Evolutionary conservation across 2,888 invertebrate species (phyloP).

Genomic region (Buathra laborator): DNA sequence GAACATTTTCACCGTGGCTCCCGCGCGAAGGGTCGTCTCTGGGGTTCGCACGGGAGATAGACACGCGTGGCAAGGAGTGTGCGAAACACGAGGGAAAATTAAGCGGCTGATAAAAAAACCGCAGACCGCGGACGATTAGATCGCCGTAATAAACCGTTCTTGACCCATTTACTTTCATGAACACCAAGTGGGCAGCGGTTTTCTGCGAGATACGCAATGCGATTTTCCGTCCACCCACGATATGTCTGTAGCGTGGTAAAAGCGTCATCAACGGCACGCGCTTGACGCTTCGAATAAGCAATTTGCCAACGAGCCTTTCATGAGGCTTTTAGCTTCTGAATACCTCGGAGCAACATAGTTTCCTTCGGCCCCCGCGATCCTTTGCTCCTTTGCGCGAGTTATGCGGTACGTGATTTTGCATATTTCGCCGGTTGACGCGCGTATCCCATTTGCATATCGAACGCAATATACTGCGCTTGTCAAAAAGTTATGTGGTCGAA

Average conservation of each 20-base stretch:
- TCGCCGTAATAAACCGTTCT: conserved; percentile 74
- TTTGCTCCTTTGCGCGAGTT: conserved; percentile 3
- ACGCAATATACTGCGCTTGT: conserved; percentile 44
- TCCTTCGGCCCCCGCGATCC: not conserved
- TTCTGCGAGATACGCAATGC: conserved; percentile 48
- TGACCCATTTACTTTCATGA: conserved; percentile 80
- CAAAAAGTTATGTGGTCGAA: conserved; percentile 54
- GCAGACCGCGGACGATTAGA: conserved; percentile 64
- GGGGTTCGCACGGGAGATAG: not conserved
- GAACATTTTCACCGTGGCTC: conserved; percentile 1
- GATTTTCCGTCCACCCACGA: conserved; percentile 50
- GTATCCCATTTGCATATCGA: conserved; percentile 53
- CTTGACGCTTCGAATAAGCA: conserved; percentile 21
- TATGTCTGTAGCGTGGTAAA: conserved; percentile 19
- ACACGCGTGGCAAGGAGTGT: not conserved
- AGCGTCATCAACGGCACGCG: conserved; percentile 16
- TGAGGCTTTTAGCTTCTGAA: not conserved
- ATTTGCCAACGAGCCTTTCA: conserved; percentile 35
- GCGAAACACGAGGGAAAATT: conserved; percentile 63
- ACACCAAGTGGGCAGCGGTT: conserved; percentile 67
- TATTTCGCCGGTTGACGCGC: conserved; percentile 48
- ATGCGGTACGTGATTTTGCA: conserved; percentile 37
- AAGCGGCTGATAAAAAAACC: conserved; percentile 67
- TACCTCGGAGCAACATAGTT: not conserved
- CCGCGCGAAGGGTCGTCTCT: not conserved